A percentile compares a stretch with the other conserved stretches of the same genome.
phyloP scores from a whole-genome alignment of 2,888 invertebrate species.

The Steinernema hermaphroditum region DNA sequence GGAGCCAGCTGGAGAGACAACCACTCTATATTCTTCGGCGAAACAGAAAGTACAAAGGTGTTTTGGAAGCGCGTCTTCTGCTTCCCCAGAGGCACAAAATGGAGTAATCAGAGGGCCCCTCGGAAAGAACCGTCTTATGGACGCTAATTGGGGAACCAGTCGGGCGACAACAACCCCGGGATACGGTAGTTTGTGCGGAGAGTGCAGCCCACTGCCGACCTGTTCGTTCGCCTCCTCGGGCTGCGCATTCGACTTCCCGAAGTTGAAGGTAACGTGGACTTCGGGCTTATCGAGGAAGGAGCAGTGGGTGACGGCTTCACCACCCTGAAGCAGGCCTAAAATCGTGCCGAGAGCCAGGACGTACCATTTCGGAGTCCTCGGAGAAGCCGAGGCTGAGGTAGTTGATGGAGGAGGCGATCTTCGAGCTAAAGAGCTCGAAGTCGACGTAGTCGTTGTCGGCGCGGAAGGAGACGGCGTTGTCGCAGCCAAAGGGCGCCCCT shows the following conservation, averaged over 20 bases:
- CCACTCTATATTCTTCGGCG: too few species aligned
- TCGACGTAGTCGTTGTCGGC: conserved; percentile 5
- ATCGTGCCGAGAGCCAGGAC: neutral
- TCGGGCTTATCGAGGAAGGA: conserved; percentile 14
- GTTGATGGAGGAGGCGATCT: conserved; percentile 31
- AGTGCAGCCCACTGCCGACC: too few species aligned
- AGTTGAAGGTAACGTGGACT: conserved; percentile 27
- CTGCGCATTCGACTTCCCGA: conserved; percentile 7
- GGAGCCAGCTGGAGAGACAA: too few species aligned
- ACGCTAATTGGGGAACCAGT: too few species aligned
- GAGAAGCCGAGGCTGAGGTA: conserved; percentile 56
- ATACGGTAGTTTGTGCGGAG: too few species aligned
- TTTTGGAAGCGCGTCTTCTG: too few species aligned
- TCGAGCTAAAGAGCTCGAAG: conserved; percentile 12
- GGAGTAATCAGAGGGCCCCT: too few species aligned
- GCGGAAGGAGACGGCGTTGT: conserved; percentile 29
- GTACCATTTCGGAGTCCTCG: conserved; percentile 44
- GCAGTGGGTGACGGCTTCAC: conserved; percentile 39
- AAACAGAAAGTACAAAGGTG: too few species aligned
- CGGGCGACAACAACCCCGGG: too few species aligned
- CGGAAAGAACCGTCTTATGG: too few species aligned
- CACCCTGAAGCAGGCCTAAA: conserved; percentile 32
- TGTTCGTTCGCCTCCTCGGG: conserved; percentile 12
- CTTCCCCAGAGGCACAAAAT: too few species aligned
- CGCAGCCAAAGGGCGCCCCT: conserved; percentile 19